A percentile compares a stretch with the other conserved stretches of the same genome.
Conservation (phyloP, 1,140 invertebrate genomes). For the Drosophila burlai region DNA sequence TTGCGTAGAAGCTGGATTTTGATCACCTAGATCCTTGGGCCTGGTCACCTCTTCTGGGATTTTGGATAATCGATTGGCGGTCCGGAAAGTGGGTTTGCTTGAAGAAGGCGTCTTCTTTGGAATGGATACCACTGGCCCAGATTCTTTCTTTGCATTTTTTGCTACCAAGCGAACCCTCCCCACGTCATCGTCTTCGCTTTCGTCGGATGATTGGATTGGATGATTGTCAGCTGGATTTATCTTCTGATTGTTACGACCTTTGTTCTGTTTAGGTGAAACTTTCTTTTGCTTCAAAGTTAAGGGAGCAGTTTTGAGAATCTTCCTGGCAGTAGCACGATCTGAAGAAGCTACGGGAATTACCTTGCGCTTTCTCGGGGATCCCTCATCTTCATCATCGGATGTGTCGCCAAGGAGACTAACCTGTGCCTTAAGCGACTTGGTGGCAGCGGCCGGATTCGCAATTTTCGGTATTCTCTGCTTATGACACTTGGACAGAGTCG, state of each 20-base stretch:
- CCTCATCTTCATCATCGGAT: slow-evolving; percentile 8
- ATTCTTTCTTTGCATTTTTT: not conserved
- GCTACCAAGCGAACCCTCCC: not conserved
- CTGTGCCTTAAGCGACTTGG: not conserved
- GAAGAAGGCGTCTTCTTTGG: not conserved
- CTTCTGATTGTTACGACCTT: not conserved
- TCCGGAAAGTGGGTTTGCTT: not conserved
- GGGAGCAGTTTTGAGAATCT: not conserved
- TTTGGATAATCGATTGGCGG: not conserved
- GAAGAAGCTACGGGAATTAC: not conserved
- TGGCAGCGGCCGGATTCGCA: not conserved
- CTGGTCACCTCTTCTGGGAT: not conserved
- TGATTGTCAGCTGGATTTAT: not conserved
- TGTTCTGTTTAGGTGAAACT: not conserved
- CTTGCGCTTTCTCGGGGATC: not conserved
- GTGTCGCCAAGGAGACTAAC: not conserved
- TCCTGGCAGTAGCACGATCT: not conserved
- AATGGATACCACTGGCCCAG: not conserved
- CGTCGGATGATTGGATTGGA: not conserved
- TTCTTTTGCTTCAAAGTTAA: not conserved
- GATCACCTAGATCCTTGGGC: not conserved
- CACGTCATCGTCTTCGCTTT: not conserved
- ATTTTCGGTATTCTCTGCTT: not conserved
- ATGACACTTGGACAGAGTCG: slow-evolving; percentile 4
- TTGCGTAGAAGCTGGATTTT: not conserved